Evolutionary conservation across 2,113 vertebrate species (phyloP).

Genomic region (Hippocampus zosterae): DNA sequence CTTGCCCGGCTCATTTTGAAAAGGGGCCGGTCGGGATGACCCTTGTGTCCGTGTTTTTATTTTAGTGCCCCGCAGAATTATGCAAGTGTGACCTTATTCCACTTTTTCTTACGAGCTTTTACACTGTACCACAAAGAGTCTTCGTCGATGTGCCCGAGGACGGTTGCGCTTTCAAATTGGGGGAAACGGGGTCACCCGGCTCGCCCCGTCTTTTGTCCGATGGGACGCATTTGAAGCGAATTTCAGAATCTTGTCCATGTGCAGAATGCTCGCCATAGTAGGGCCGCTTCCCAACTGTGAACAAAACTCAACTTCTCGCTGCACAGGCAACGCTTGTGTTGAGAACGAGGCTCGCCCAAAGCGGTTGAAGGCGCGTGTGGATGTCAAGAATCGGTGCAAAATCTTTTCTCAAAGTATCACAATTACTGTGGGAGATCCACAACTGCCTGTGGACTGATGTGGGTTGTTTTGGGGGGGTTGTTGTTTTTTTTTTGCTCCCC

Average conservation of each 20-base stretch:
- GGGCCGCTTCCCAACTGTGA: constrained; percentile 60
- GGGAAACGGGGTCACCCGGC: constrained; percentile 61
- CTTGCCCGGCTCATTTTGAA: constrained; percentile 18
- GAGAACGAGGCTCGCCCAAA: constrained; percentile 52
- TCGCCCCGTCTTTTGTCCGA: constrained; percentile 43
- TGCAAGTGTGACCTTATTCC: constrained; percentile 69
- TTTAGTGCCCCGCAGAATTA: constrained; percentile 61
- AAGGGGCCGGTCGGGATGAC: constrained; percentile 35
- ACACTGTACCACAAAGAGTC: constrained; percentile 63
- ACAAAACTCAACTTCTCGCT: constrained; percentile 56
- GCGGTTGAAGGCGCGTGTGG: constrained; percentile 39
- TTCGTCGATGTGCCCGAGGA: constrained; percentile 53
- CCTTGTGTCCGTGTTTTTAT: constrained; percentile 45
- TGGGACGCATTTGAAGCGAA: constrained; percentile 26
- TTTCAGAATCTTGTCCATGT: constrained; percentile 42
- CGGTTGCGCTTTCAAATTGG: constrained; percentile 61
- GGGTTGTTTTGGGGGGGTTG: constrained; percentile 31
- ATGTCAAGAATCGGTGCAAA: constrained; percentile 41
- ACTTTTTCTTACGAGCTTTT: constrained; percentile 66
- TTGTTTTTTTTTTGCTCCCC: constrained; percentile 25
- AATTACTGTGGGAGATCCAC: constrained; percentile 29
- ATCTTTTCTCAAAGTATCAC: constrained; percentile 7
- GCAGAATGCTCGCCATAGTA: constrained; percentile 49
- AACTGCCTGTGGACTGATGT: constrained; percentile 43
- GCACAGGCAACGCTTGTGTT: constrained; percentile 49